These are phyloP conservation scores for Parasteatoda tepidariorum DNA, from an alignment of 1,140 invertebrate genomes.

Conservation along the genomic window DNA sequence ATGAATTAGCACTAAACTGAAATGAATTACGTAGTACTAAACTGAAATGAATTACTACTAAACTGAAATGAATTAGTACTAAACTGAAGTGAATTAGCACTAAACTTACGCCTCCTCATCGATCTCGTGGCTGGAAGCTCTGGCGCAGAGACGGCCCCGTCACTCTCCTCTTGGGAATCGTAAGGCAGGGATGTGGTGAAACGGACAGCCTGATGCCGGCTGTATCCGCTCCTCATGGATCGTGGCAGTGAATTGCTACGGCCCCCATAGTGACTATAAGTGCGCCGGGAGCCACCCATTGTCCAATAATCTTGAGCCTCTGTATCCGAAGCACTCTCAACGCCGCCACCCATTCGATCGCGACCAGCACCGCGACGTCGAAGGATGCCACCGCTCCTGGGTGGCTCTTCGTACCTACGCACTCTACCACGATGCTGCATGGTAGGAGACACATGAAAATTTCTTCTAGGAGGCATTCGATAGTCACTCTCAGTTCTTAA, in stretches of 20 bases:
- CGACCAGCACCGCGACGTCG: slow-evolving; percentile 74
- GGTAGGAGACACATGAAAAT: slow-evolving; percentile 25
- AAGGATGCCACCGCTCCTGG: slow-evolving; percentile 62
- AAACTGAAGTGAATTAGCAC: too few relatives aligned
- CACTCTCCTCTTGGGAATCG: slow-evolving; percentile 82
- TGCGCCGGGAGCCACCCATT: slow-evolving; percentile 7
- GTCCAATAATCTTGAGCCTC: slow-evolving; percentile 76
- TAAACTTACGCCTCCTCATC: slow-evolving; percentile 70
- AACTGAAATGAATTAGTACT: too few relatives aligned
- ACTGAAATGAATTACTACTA: too few relatives aligned
- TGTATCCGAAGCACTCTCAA: slow-evolving; percentile 88
- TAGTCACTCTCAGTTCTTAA: slow-evolving; percentile 67
- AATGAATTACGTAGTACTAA: too few relatives aligned
- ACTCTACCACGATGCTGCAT: slow-evolving; percentile 59
- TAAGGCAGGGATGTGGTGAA: slow-evolving; percentile 73
- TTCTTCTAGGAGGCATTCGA: slow-evolving; percentile 61
- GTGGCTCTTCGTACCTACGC: slow-evolving; percentile 55
- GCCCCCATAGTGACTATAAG: slow-evolving; percentile 64
- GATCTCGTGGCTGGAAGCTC: slow-evolving; percentile 71
- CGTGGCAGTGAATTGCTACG: slow-evolving; percentile 67
- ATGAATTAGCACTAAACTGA: too few relatives aligned
- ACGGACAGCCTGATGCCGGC: slow-evolving; percentile 61
- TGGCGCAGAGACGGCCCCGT: slow-evolving; percentile 83
- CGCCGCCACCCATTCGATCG: not conserved
- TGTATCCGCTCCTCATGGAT: slow-evolving; percentile 29